Base-by-base conservation (phyloP, 2,113 vertebrate genomes). In the Brienomyrus brachyistius region DNA sequence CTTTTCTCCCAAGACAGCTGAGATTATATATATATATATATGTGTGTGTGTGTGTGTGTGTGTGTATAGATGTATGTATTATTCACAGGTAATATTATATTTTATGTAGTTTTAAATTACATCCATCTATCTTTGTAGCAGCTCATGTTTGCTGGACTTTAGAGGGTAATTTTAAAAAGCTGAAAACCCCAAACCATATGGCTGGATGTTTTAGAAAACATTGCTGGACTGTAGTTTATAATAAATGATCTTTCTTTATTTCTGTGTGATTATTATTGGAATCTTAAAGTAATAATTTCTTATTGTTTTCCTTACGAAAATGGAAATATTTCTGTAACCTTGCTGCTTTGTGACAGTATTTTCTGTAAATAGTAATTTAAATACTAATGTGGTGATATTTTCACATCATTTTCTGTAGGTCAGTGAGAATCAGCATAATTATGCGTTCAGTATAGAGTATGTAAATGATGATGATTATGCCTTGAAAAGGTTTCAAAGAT, bases 11-110 rank as follows among this genome's bases (percentile, higher is more conserved):
- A 40, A 40, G 31, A 31, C 31, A 31, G 31, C 31, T 31, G 31
- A 31, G 31, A 31, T 77, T 4, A 59, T 15, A 17, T 52, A 13
- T 89, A 80, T 54, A 50, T 48, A 87, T 90, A 17, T 15, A 17
- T 52, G 15, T 15, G 15, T 52, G 11, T 51, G 11, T 59, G 5
- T 59, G 3, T 62, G 5, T 89, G 66, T 56, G 45, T 50, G 84
- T 90, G 88, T 90, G 92, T 91, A 91, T 91, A 94, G 92, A 94
- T 91, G 86, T 87, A 94, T 94, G 91, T 92, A 94, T 94, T 91
- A 95, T 94, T 95, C 94, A 92, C 91, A 94, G 87, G 94, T 94
- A 94, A 95, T 95, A 94, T 94, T 92, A 93, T 91, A 93, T 62
- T 82, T 94, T 93, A 43, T 80, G 15, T 80, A 80, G 74, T 93